A percentile compares a stretch with the other conserved stretches of the same genome.
phyloP scores from a whole-genome alignment of 2,797 vertebrate species.

The Sebastes iracundus region DNA sequence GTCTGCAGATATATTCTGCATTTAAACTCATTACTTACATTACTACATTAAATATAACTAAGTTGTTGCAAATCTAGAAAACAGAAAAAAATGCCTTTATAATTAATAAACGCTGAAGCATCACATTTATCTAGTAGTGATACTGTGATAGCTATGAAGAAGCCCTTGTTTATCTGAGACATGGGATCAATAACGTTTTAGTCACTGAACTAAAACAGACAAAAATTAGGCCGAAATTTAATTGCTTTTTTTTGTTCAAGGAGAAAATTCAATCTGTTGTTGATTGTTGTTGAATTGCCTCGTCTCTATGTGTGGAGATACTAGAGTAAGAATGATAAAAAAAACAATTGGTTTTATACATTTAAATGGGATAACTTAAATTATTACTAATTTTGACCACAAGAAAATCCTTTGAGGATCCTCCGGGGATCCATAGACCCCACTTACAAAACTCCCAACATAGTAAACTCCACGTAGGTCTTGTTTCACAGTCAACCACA shows the following conservation, averaged over 20 bases:
- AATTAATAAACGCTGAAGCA: background rate
- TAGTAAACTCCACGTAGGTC: background rate
- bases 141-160: background rate
- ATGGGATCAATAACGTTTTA: background rate
- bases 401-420: background rate
- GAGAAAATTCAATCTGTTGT: background rate
- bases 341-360: background rate
- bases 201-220: background rate
- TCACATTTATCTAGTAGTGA: background rate
- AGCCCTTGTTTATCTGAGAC: background rate
- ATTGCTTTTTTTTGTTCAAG: background rate
- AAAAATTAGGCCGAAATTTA: background rate
- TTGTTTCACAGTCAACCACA: conserved; percentile 40
- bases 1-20: background rate
- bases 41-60: background rate
- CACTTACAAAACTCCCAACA: background rate
- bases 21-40: background rate
- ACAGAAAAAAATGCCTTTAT: background rate
- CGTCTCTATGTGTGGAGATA: background rate
- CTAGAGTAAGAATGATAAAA: background rate
- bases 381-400: background rate
- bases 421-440: background rate
- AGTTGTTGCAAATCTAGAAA: background rate
- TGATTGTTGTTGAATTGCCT: background rate
- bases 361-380: background rate